Evolutionary conservation across 2,888 invertebrate species (phyloP).

Genomic region (Mythimna impura): DNA sequence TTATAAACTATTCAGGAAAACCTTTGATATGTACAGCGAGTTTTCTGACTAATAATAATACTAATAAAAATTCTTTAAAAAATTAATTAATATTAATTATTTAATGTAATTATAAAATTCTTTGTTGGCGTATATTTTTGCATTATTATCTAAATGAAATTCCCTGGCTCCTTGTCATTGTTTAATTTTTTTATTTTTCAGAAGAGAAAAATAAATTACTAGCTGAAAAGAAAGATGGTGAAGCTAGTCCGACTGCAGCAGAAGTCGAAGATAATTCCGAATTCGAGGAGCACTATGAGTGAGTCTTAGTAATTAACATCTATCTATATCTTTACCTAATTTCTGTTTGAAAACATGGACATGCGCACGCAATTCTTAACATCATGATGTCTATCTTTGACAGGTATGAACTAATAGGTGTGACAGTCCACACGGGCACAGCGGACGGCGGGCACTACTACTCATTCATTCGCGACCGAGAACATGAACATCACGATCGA

Average conservation of each 20-base stretch:
- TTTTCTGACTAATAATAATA: too few species aligned
- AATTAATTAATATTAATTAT: too few species aligned
- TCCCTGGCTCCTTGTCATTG: background rate
- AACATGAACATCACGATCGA: conserved; percentile 94
- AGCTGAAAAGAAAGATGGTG: conserved; percentile 83
- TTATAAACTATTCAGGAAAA: background rate
- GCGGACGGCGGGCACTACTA: conserved; percentile 99
- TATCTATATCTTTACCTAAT: too few species aligned
- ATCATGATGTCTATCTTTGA: background rate
- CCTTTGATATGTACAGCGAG: background rate
- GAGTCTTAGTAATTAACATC: conserved; percentile 73
- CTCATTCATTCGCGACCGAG: conserved; percentile 97
- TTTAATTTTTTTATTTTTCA: conserved; percentile 67
- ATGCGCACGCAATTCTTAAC: too few species aligned
- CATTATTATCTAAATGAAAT: too few species aligned
- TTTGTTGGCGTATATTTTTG: too few species aligned
- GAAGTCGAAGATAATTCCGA: conserved; percentile 88
- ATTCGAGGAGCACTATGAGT: conserved; percentile 94
- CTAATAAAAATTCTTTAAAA: too few species aligned
- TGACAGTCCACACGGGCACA: conserved; percentile 99
- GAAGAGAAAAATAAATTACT: conserved; percentile 91
- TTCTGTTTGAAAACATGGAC: too few species aligned
- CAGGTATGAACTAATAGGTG: conserved; percentile 96
- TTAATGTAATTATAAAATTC: too few species aligned
- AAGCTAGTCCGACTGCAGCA: conserved; percentile 79